A percentile compares a stretch with the other conserved stretches of the same genome.
These are phyloP conservation scores for Lipophrys pholis DNA, from an alignment of 2,113 vertebrate genomes.

Conservation along the genomic window DNA sequence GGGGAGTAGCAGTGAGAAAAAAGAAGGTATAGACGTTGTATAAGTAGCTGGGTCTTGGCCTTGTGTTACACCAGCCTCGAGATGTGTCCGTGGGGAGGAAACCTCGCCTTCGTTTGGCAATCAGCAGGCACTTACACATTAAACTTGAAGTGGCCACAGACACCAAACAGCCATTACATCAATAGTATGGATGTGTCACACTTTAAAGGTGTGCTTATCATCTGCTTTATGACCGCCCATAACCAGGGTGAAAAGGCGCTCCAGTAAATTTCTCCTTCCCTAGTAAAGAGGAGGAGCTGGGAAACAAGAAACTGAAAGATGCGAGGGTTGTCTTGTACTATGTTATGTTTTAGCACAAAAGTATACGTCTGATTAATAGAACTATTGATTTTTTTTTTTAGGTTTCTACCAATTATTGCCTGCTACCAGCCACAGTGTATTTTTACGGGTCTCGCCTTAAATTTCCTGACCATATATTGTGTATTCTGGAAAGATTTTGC, in stretches of 20 bases:
- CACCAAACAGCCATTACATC: conserved; percentile 80
- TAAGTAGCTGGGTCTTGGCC: conserved; percentile 62
- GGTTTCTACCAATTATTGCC: background rate
- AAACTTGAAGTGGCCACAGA: conserved; percentile 57
- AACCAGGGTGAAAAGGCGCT: conserved; percentile 59
- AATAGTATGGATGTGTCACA: conserved; percentile 58
- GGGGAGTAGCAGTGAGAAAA: conserved; percentile 17
- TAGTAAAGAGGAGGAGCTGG: conserved; percentile 5
- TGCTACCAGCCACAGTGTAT: background rate
- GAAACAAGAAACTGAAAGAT: background rate
- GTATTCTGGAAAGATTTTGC: no score
- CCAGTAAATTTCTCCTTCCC: conserved; percentile 34
- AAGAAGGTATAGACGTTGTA: conserved; percentile 29
- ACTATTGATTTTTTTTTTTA: no score
- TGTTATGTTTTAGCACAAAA: background rate
- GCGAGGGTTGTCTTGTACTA: no score
- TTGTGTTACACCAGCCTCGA: conserved; percentile 48
- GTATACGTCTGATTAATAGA: background rate
- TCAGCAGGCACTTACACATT: conserved; percentile 71
- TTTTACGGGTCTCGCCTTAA: background rate
- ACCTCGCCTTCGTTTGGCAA: conserved; percentile 61
- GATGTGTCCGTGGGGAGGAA: conserved; percentile 58
- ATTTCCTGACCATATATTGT: background rate
- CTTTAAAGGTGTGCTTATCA: conserved; percentile 67
- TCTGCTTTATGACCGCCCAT: conserved; percentile 70